Evolutionary conservation across 2,888 invertebrate species (phyloP).

Genomic region (Platycheirus albimanus): DNA sequence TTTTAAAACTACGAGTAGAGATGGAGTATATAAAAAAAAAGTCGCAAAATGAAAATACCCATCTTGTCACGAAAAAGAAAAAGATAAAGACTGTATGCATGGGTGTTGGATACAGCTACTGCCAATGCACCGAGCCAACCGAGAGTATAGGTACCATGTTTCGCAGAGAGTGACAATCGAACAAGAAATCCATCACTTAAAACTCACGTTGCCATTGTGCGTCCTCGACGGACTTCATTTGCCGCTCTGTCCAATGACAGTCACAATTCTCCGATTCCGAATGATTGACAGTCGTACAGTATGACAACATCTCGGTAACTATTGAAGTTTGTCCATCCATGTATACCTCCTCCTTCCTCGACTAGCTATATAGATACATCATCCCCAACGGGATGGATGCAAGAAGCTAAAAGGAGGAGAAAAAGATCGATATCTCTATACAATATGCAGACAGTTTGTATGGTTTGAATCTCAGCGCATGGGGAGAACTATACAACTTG

Average conservation of each 20-base stretch:
- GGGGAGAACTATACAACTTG: conserved; percentile 1
- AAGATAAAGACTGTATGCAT: background rate
- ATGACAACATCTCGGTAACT: conserved; percentile 48
- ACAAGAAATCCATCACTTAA: conserved; percentile 68
- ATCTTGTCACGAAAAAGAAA: conserved; percentile 14
- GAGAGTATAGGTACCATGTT: background rate
- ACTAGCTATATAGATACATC: too few relatives aligned
- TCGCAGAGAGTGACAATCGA: conserved; percentile 52
- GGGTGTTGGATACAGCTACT: conserved; percentile 7
- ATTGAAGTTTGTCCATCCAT: conserved; percentile 50
- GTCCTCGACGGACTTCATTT: conserved; percentile 70
- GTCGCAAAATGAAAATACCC: conserved; percentile 2
- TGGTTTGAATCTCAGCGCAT: conserved; percentile 29
- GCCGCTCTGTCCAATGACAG: conserved; percentile 50
- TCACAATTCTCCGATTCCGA: conserved; percentile 34
- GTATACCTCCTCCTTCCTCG: too few relatives aligned
- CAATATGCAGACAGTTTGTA: conserved; percentile 9
- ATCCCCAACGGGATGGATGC: too few relatives aligned
- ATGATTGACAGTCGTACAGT: conserved; percentile 64
- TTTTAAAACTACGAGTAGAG: conserved; percentile 29
- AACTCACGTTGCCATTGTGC: conserved; percentile 42
- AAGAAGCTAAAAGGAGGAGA: conserved; percentile 12
- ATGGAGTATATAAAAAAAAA: background rate
- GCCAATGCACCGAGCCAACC: conserved; percentile 9
- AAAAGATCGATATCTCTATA: conserved; percentile 39